Conservation (phyloP, 2,797 vertebrate genomes). For the Peromyscus melanophrys region DNA sequence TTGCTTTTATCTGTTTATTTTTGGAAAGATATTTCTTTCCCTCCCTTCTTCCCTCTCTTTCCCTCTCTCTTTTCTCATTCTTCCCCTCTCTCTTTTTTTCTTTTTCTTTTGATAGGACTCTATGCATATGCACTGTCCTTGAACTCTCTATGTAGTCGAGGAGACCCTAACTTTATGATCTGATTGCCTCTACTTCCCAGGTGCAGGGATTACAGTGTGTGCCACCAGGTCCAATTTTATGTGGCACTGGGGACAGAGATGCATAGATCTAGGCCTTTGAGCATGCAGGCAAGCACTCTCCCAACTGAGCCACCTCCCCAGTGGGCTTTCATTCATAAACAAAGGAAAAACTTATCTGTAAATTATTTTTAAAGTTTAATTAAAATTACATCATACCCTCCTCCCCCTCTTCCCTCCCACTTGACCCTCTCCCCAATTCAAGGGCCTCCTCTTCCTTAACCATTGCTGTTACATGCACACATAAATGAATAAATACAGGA, state of each 20-base stretch:
- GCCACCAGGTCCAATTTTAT: not conserved
- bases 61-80: no score
- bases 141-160: not conserved
- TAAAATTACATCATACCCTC: not conserved
- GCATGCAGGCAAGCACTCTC: not conserved
- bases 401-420: no score
- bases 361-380: not conserved
- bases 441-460: not conserved
- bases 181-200: not conserved
- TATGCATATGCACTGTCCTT: no score
- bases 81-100: not conserved
- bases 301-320: not conserved
- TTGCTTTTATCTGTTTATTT: not conserved
- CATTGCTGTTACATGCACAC: not conserved
- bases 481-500: not conserved
- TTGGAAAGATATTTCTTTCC: not conserved
- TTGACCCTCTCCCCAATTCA: no score
- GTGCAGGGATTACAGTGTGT: not conserved
- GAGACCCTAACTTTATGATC: not conserved
- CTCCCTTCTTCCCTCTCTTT: no score
- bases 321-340: not conserved
- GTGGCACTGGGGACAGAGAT: not conserved
- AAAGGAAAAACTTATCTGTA: no score
- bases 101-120: not conserved
- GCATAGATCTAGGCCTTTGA: not conserved